Conservation (phyloP, 1,140 invertebrate genomes). For the Tribolium madens region DNA sequence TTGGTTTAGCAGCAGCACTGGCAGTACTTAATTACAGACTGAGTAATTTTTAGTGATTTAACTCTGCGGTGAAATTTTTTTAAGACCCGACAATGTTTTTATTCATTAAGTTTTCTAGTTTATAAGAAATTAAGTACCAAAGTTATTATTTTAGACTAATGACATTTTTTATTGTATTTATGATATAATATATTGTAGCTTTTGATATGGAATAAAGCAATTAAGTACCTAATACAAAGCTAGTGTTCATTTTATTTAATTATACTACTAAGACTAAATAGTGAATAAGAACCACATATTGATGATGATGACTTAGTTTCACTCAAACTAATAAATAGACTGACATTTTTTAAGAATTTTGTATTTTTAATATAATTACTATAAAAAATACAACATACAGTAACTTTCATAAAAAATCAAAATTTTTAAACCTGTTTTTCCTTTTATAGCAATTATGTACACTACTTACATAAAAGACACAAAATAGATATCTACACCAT, state of each 20-base stretch:
- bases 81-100: slow-evolving; percentile 1
- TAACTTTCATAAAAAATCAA: slow-evolving; percentile 39
- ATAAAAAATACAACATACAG: slow-evolving; percentile 35
- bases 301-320: slow-evolving; percentile 31
- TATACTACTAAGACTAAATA: slow-evolving; percentile 6
- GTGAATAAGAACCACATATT: slow-evolving; percentile 5
- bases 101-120: slow-evolving; percentile 31
- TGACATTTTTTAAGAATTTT: slow-evolving; percentile 28
- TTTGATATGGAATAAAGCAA: slow-evolving; percentile 53
- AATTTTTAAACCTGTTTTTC: slow-evolving; percentile 24
- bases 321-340: slow-evolving; percentile 24
- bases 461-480: slow-evolving; percentile 46
- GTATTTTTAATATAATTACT: slow-evolving; percentile 26
- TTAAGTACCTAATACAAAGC: slow-evolving; percentile 33
- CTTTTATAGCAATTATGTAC: slow-evolving; percentile 48
- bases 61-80: too few relatives aligned
- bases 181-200: slow-evolving; percentile 52
- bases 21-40: slow-evolving; percentile 25
- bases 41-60: background rate
- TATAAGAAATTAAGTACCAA: slow-evolving; percentile 50
- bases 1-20: background rate
- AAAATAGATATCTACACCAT: slow-evolving; percentile 39
- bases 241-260: slow-evolving; percentile 5
- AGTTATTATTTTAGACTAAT: slow-evolving; percentile 47
- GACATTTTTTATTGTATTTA: slow-evolving; percentile 50